phyloP scores from a whole-genome alignment of 23 tunicate species.

The Styela clava region DNA sequence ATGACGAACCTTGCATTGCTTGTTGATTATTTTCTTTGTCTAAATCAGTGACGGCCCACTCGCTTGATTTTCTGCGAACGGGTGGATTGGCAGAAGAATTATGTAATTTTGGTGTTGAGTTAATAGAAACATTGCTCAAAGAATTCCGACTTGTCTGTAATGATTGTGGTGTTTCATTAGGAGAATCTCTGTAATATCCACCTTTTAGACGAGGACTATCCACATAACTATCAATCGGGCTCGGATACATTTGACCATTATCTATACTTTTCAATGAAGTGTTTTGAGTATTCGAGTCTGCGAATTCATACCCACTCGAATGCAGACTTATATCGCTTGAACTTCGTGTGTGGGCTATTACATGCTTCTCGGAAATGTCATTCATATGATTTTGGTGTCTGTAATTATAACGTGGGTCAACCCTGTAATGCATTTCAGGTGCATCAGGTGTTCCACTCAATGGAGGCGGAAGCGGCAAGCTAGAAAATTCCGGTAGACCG shows the following conservation, averaged over 20 bases:
- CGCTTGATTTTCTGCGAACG: constrained; percentile 27
- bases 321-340: background rate
- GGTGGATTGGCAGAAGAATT: background rate
- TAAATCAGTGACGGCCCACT: constrained; percentile 82
- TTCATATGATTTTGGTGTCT: background rate
- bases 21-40: constrained; percentile 53
- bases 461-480: background rate
- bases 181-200: background rate
- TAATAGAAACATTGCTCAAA: background rate
- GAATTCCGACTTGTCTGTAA: background rate
- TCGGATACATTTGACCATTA: background rate
- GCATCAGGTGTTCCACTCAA: background rate
- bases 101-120: background rate
- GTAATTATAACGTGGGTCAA: background rate
- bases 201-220: background rate
- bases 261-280: background rate
- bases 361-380: background rate
- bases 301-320: background rate
- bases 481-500: background rate
- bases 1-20: constrained; percentile 62
- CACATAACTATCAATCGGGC: background rate
- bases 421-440: background rate
- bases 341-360: background rate
- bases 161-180: background rate
- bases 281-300: background rate